phyloP scores from a whole-genome alignment of 1,140 invertebrate genomes.

The Polypedilum pembai region DNA sequence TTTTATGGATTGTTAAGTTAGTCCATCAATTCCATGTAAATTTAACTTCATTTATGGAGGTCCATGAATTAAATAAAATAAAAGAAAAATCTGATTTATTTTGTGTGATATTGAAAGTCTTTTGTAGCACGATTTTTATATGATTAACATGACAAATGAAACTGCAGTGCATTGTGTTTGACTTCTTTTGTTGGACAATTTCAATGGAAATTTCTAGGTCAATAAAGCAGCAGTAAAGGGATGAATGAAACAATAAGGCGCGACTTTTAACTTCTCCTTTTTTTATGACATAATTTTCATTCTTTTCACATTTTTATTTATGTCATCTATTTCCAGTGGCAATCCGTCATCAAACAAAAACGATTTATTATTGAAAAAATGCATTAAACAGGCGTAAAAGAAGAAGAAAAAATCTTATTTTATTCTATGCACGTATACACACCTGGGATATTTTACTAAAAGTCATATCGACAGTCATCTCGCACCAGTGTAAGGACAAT shows the following conservation, averaged over 20 bases:
- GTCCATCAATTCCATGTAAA: slow-evolving; percentile 1
- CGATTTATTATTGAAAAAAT: not conserved
- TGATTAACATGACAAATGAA: slow-evolving; percentile 18
- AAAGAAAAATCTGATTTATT: not conserved
- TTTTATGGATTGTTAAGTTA: slow-evolving; percentile 9
- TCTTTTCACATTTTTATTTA: not conserved
- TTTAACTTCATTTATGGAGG: not conserved
- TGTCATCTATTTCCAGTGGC: slow-evolving; percentile 16
- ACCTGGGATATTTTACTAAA: not conserved
- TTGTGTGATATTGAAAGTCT: too few species aligned
- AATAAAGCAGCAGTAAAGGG: not conserved
- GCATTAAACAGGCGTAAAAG: not conserved
- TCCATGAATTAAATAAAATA: not conserved
- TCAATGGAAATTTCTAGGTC: not conserved
- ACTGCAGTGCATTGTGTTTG: not conserved
- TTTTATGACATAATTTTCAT: not conserved
- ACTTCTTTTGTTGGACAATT: slow-evolving; percentile 1
- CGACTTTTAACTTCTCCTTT: not conserved
- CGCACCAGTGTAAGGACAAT: not conserved
- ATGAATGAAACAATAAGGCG: not conserved
- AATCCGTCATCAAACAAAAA: not conserved
- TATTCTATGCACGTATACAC: slow-evolving; percentile 11
- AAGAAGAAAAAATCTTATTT: not conserved
- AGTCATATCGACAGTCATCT: not conserved
- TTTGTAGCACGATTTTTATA: not conserved